These are phyloP conservation scores for Drepanosiphum platanoidis DNA, from an alignment of 2,888 invertebrate species.

Conservation along the genomic window DNA sequence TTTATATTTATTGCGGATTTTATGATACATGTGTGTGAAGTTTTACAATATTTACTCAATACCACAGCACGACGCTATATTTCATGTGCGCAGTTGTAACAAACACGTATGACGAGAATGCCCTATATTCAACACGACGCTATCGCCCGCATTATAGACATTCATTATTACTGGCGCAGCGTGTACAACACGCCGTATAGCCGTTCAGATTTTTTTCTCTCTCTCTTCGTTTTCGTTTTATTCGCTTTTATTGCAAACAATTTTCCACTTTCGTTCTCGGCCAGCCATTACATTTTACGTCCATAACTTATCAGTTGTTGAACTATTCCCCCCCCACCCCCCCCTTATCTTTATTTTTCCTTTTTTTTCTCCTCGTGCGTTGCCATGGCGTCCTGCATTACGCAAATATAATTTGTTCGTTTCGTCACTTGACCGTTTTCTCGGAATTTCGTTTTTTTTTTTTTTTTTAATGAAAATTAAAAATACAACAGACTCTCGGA, in stretches of 20 bases:
- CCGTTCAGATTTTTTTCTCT: too few species aligned
- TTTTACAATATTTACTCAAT: slow-evolving; percentile 32
- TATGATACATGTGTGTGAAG: slow-evolving; percentile 43
- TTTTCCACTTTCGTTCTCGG: not conserved
- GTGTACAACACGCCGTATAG: too few species aligned
- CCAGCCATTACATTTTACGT: not conserved
- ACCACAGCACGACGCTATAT: not conserved
- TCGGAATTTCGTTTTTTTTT: too few species aligned
- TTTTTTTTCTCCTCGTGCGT: not conserved
- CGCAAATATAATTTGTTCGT: not conserved
- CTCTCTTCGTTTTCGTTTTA: not conserved
- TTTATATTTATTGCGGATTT: slow-evolving; percentile 29
- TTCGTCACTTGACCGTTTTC: too few species aligned
- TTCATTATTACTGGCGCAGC: not conserved
- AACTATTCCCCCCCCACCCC: slow-evolving; percentile 1
- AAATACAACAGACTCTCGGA: too few species aligned
- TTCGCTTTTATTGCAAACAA: slow-evolving; percentile 20
- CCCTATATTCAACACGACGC: not conserved
- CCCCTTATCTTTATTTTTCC: slow-evolving; percentile 1
- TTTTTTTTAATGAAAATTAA: too few species aligned
- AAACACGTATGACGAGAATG: not conserved
- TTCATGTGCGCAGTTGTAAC: not conserved
- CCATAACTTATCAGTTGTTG: slow-evolving; percentile 4
- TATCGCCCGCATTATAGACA: not conserved
- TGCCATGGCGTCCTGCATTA: not conserved